Percentiles rank a stretch among this genome's conserved stretches.
Conservation (phyloP, 1,140 invertebrate species). For the Rhysida immarginata region DNA sequence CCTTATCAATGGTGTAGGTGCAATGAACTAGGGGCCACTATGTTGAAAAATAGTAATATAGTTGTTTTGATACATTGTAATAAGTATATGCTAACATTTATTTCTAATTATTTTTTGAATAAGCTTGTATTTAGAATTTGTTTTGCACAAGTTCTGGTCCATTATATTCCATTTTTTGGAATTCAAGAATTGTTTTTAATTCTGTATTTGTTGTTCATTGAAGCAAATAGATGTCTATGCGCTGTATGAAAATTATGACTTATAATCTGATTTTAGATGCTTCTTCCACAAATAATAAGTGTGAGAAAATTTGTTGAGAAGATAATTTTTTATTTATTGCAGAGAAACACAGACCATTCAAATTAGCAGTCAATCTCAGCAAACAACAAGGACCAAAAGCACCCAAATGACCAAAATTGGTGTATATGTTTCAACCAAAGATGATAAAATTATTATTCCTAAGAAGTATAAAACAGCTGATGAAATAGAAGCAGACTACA, state of each 20-base stretch:
- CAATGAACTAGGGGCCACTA: too few relatives aligned
- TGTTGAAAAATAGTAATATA: too few relatives aligned
- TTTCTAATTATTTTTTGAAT: too few relatives aligned
- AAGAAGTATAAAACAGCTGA: neutral
- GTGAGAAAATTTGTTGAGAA: neutral
- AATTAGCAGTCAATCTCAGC: neutral
- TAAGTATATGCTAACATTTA: too few relatives aligned
- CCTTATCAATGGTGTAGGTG: too few relatives aligned
- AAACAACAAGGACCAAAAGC: neutral
- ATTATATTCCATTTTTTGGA: neutral
- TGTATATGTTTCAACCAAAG: neutral
- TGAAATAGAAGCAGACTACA: neutral
- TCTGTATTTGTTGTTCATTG: neutral
- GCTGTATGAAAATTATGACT: neutral
- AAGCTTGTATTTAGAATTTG: too few relatives aligned
- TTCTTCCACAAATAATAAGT: neutral
- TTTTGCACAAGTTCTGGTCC: neutral
- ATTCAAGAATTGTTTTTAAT: neutral
- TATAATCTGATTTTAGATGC: neutral
- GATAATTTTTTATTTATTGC: neutral
- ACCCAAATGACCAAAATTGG: neutral
- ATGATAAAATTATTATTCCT: conserved; percentile 1
- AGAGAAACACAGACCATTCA: neutral
- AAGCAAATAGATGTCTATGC: neutral
- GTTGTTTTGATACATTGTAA: too few relatives aligned